Conservation (phyloP, 2,797 vertebrate species). For the Alosa sapidissima region DNA sequence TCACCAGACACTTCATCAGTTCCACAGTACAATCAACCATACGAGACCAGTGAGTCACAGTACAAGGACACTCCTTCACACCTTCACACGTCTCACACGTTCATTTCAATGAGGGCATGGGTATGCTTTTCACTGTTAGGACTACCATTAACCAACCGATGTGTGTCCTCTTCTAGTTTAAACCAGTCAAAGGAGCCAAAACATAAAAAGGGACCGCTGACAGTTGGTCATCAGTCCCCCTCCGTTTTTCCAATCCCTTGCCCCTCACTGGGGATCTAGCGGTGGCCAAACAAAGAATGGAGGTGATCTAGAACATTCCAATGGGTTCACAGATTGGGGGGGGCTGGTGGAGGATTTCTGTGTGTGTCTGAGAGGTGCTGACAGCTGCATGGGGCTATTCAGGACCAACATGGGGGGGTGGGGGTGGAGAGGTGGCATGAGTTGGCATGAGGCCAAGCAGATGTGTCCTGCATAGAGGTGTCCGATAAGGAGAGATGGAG, state of each 20-base stretch:
- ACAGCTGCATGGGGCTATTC: conserved; percentile 42
- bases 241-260: conserved; percentile 16
- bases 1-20: neutral
- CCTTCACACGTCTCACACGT: too few relatives aligned
- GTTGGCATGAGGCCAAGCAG: conserved; percentile 24
- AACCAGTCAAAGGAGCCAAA: neutral
- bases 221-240: neutral
- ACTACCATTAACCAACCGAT: too few relatives aligned
- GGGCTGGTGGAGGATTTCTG: neutral
- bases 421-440: neutral
- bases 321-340: conserved; percentile 15
- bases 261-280: conserved; percentile 31
- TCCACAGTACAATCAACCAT: neutral
- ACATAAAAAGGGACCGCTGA: neutral
- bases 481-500: conserved; percentile 22
- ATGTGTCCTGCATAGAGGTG: conserved; percentile 31
- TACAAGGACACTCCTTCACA: neutral
- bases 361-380: conserved; percentile 26
- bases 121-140: too few relatives aligned
- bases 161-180: neutral
- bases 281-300: conserved; percentile 43
- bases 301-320: conserved; percentile 46
- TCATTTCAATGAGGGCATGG: too few relatives aligned
- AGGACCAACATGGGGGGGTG: neutral
- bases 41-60: neutral